phyloP scores from a whole-genome alignment of 2,888 invertebrate genomes.

The Cecidostiba fungosa region DNA sequence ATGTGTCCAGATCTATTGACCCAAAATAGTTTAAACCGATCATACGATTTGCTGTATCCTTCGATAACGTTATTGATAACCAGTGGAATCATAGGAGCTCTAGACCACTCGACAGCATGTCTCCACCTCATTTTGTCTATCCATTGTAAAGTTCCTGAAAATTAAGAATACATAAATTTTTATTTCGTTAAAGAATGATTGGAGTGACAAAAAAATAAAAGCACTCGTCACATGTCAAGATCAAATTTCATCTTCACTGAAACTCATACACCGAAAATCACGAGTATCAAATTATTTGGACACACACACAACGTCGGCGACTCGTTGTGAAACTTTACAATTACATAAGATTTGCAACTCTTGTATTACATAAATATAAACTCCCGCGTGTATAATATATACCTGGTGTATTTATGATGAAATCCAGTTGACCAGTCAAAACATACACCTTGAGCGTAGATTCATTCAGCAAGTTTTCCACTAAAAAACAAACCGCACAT shows the following conservation, averaged over 20 bases:
- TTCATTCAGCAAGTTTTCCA: slow-evolving; percentile 72
- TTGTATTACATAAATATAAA: not conserved
- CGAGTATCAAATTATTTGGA: too few relatives aligned
- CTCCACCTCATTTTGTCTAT: slow-evolving; percentile 87
- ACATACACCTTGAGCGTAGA: slow-evolving; percentile 74
- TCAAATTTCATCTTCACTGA: not conserved
- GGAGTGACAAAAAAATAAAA: too few relatives aligned
- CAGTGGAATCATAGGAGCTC: slow-evolving; percentile 82
- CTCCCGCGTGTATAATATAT: not conserved
- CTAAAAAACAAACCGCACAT: slow-evolving; percentile 66
- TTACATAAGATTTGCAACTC: not conserved
- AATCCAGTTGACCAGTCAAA: slow-evolving; percentile 74
- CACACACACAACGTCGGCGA: not conserved
- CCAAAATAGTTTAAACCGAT: slow-evolving; percentile 89
- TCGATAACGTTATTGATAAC: slow-evolving; percentile 84
- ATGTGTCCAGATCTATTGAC: slow-evolving; percentile 90
- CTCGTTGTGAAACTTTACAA: not conserved
- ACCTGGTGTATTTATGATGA: slow-evolving; percentile 74
- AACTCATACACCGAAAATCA: not conserved
- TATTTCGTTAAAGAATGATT: not conserved
- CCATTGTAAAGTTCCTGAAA: slow-evolving; percentile 87
- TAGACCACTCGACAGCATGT: slow-evolving; percentile 83
- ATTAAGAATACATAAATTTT: slow-evolving; percentile 82
- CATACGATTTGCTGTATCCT: slow-evolving; percentile 87
- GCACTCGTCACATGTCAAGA: not conserved